A percentile compares a stretch with the other conserved stretches of the same genome.
Evolutionary conservation across 2,888 invertebrate species (phyloP).

Genomic region (Amiota minor): DNA sequence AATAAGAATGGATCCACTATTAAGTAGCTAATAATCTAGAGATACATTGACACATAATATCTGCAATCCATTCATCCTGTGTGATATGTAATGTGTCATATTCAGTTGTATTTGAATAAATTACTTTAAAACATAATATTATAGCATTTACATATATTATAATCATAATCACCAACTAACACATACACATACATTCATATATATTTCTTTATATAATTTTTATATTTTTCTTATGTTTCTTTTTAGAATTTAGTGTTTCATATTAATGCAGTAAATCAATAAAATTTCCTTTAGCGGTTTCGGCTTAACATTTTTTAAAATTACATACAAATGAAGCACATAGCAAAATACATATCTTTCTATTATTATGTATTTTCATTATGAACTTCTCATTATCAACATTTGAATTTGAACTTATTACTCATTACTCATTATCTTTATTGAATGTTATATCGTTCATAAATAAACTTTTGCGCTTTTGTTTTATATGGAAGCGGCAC

Average conservation of each 20-base stretch:
- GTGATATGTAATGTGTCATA: no score
- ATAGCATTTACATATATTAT: no score
- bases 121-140: no score
- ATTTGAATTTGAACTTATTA: no score
- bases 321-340: constrained; percentile 33
- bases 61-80: no score
- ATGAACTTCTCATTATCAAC: constrained; percentile 28
- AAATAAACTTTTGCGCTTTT: no score
- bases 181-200: constrained; percentile 35
- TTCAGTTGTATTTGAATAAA: no score
- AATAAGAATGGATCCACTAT: no score
- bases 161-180: constrained; percentile 48
- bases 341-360: constrained; percentile 48
- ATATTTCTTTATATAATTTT: constrained; percentile 39
- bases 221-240: constrained; percentile 32
- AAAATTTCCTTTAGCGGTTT: constrained; percentile 17
- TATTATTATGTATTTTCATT: constrained; percentile 21
- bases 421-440: constrained; percentile 13
- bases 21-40: no score
- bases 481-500: no score
- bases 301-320: constrained; percentile 44
- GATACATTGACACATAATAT: no score
- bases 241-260: constrained; percentile 18
- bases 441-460: neutral
- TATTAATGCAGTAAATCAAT: constrained; percentile 41